Conservation (phyloP, 2,797 vertebrate genomes). For the Sparidentex hasta region DNA sequence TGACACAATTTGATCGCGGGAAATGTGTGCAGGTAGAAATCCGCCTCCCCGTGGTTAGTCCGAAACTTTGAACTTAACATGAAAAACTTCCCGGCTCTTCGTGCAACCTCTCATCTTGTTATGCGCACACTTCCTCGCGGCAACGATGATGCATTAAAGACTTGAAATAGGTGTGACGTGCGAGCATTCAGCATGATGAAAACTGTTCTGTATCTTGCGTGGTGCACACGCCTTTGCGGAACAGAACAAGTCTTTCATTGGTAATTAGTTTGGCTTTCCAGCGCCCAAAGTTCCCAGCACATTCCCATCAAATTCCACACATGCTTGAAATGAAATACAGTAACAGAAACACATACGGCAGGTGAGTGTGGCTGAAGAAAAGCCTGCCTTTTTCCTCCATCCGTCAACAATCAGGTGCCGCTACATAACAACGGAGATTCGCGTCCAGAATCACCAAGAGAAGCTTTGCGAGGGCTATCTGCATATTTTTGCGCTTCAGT, state of each 20-base stretch:
- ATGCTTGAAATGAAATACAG: constrained; percentile 25
- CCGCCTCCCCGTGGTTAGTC: constrained; percentile 65
- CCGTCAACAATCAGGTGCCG: constrained; percentile 20
- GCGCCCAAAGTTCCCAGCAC: constrained; percentile 14
- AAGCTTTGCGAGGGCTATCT: constrained; percentile 40
- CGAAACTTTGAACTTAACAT: constrained; percentile 79
- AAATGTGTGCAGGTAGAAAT: constrained; percentile 77
- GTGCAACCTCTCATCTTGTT: constrained; percentile 67
- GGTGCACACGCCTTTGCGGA: constrained; percentile 44
- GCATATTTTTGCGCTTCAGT: constrained; percentile 62
- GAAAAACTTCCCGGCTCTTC: constrained; percentile 71
- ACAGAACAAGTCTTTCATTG: constrained; percentile 49
- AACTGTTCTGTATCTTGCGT: constrained; percentile 59
- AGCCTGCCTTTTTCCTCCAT: background rate
- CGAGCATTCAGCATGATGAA: constrained; percentile 69
- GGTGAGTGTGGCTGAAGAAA: constrained; percentile 11
- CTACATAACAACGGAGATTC: constrained; percentile 27
- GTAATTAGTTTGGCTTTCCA: constrained; percentile 60
- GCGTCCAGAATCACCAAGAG: constrained; percentile 22
- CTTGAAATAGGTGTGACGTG: constrained; percentile 67
- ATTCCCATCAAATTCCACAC: constrained; percentile 41
- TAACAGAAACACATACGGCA: background rate
- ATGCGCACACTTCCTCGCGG: constrained; percentile 60
- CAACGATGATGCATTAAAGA: constrained; percentile 73
- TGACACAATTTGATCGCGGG: constrained; percentile 74